Conservation (phyloP, 2,113 vertebrate species). For the Bufo bufo region DNA sequence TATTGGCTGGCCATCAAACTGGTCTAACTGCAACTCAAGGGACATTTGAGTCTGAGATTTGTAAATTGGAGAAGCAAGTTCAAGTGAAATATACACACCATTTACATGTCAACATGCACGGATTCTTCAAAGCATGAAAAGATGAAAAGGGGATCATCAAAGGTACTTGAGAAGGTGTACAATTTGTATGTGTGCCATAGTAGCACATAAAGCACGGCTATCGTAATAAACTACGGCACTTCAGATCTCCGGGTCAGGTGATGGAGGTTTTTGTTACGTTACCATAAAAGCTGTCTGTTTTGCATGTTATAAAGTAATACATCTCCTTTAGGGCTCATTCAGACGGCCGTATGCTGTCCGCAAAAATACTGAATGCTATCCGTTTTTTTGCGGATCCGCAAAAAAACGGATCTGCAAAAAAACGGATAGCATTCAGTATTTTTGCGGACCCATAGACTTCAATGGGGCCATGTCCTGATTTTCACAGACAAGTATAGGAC, state of each 20-base stretch:
- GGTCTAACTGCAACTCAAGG: neutral
- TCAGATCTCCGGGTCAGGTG: neutral
- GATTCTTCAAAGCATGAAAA: neutral
- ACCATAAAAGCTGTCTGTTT: neutral
- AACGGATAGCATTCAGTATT: too few species aligned
- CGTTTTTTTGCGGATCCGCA: too few species aligned
- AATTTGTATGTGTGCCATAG: neutral
- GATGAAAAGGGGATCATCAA: constrained; percentile 8
- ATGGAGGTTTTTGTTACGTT: neutral
- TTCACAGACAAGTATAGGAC: too few species aligned
- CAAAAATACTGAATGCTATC: too few species aligned
- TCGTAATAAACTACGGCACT: neutral
- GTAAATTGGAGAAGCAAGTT: neutral
- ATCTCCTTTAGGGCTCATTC: too few species aligned
- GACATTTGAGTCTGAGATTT: neutral
- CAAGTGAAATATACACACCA: neutral
- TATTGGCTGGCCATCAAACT: neutral
- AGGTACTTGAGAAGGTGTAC: neutral
- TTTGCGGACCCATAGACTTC: too few species aligned
- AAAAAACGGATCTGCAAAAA: too few species aligned
- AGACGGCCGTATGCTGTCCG: too few species aligned
- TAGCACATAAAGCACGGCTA: neutral
- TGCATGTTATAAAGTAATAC: neutral
- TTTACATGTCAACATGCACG: constrained; percentile 28
- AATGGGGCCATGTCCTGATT: too few species aligned